Base-by-base conservation (phyloP, 2,797 vertebrate genomes). In the Cephalopachus bancanus region DNA sequence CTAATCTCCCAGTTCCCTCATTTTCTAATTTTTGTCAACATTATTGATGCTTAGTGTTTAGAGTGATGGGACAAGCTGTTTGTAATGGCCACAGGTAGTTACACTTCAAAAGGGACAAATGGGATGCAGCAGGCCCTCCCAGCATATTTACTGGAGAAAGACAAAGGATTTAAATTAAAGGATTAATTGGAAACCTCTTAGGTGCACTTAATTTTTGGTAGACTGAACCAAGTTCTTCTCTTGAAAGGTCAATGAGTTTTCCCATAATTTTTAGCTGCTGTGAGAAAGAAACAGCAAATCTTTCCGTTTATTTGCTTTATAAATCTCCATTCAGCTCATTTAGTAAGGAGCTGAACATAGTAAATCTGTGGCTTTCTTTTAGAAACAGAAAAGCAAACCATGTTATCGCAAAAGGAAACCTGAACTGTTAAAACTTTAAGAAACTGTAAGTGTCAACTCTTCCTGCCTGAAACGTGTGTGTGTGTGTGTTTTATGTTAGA, bases 181-280 rank as follows among this genome's bases (percentile, higher is more conserved):
- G 86, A 95, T 97, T 98, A 97, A 97, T 94, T 93, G 69, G 86
- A 97, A 98, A 93, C 67, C 97, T 97, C 94, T 94, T 94, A 91
- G 80, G 71, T 93, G 44, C 37, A 64, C 79, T 98, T 96, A 51
- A 62, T 97, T 95, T 97, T 96, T 97, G 95, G 94, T 94, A 3
- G n/a, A 94, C 84, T 86, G 90, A 96, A 95, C 85, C 69, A 72
- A 93, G 33, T 93, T 96, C 67, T 97, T 96, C 72, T 97, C 81
- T 97, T 96, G 71, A 97, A 97, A 98, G 94, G 96, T 98, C 92
- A 96, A 51, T 93, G 94, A 89, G 89, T 95, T 98, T 93, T 97
- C 83, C 91, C 96, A 85, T 96, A 94, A 91, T 97, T 96, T 94
- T 96, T 91, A 93, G 55, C 60, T 96, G 71, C 55, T 94, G 83